These are phyloP conservation scores for Poeciliopsis gracilis DNA, from an alignment of 2,797 vertebrate genomes.

Conservation along the genomic window DNA sequence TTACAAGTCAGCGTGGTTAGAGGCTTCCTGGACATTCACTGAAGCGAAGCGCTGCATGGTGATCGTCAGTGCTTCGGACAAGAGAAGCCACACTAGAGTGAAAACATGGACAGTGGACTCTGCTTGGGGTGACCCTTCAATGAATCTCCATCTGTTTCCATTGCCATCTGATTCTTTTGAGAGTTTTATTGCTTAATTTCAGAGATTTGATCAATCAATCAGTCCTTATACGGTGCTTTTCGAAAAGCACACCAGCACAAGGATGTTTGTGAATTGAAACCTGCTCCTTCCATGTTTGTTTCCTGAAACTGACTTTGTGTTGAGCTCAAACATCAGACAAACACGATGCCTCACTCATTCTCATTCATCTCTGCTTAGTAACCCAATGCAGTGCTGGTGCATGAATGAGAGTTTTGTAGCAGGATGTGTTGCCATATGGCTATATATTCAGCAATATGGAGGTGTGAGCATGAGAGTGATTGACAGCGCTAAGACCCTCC, in stretches of 20 bases:
- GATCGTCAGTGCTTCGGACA: neutral
- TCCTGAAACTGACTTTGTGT: neutral
- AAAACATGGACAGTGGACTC: neutral
- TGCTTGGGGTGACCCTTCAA: neutral
- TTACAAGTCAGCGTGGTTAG: conserved; percentile 29
- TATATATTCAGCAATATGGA: no score
- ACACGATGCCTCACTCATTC: neutral
- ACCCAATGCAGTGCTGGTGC: neutral
- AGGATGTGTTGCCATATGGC: no score
- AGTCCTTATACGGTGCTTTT: neutral
- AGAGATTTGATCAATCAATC: neutral
- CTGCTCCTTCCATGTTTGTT: neutral
- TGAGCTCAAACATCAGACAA: neutral
- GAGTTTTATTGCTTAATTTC: neutral
- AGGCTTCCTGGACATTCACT: conserved; percentile 6
- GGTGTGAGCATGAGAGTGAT: no score
- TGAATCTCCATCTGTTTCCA: neutral
- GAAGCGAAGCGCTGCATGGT: neutral
- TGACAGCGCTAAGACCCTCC: no score
- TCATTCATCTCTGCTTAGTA: neutral
- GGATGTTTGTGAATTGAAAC: neutral
- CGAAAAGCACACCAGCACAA: neutral
- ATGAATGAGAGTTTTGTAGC: neutral
- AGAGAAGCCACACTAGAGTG: neutral
- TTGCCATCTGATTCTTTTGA: neutral